A percentile compares a stretch with the other conserved stretches of the same genome.
These are phyloP conservation scores for Tringa solitaria DNA, from an alignment of 2,113 vertebrate genomes.

Conservation along the genomic window DNA sequence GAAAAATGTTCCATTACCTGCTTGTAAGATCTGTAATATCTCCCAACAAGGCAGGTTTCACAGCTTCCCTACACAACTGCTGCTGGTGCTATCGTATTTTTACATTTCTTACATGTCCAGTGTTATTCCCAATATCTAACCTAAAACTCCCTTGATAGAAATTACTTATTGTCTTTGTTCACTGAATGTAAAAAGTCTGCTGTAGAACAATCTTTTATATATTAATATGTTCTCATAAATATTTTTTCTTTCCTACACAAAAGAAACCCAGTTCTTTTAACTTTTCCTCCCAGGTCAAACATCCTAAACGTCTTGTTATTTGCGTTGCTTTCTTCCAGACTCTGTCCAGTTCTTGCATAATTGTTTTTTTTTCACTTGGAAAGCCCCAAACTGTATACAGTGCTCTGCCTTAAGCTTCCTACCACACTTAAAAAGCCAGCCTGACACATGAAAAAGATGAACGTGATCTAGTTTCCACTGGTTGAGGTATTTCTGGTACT, in stretches of 20 bases:
- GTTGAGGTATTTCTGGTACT: background rate
- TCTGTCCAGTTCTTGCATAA: background rate
- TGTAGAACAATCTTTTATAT: background rate
- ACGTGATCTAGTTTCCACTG: background rate
- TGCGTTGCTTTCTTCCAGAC: background rate
- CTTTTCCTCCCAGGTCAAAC: background rate
- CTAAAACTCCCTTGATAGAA: background rate
- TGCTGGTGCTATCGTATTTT: background rate
- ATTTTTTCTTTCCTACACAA: background rate
- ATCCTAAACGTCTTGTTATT: background rate
- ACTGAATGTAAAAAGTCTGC: background rate
- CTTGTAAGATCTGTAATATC: too few relatives aligned
- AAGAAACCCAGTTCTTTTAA: background rate
- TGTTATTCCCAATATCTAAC: background rate
- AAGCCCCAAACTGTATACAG: background rate
- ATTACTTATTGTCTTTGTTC: background rate
- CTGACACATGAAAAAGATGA: background rate
- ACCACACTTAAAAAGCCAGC: background rate
- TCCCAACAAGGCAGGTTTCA: background rate
- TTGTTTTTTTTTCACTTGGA: background rate
- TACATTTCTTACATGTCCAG: background rate
- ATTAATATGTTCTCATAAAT: background rate
- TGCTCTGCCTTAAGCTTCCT: background rate
- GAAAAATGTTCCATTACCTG: background rate
- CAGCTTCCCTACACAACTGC: rapidly evolving